These are phyloP conservation scores for Zoanthus gigantus DNA, from an alignment of 92 coral and sea anemone genomes.

Conservation along the genomic window DNA sequence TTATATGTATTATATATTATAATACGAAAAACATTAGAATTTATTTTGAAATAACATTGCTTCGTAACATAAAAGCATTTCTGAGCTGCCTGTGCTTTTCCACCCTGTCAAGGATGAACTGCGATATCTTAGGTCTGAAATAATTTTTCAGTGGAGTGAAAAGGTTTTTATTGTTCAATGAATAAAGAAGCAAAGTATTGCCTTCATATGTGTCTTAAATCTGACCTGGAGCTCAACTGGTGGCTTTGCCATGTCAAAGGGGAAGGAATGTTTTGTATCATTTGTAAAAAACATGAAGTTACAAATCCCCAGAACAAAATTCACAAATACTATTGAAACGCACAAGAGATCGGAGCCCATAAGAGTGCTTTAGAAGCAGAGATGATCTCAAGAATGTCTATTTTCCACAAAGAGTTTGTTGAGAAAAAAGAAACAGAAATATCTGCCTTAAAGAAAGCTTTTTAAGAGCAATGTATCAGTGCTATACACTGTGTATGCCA, in stretches of 20 bases:
- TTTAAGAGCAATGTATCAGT: not conserved
- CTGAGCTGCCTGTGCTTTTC: too few species aligned
- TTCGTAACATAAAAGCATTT: too few species aligned
- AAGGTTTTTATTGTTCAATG: too few species aligned
- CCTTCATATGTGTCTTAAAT: too few species aligned
- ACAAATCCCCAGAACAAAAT: slow-evolving; percentile 42
- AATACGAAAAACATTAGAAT: too few species aligned
- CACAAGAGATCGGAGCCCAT: slow-evolving; percentile 50
- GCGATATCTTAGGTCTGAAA: too few species aligned
- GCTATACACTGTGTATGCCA: slow-evolving; percentile 40
- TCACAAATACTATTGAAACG: slow-evolving; percentile 45
- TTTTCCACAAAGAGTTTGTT: slow-evolving; percentile 48
- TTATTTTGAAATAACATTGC: too few species aligned
- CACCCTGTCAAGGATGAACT: too few species aligned
- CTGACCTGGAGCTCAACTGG: not conserved
- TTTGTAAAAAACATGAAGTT: slow-evolving; percentile 37
- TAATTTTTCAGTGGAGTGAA: too few species aligned
- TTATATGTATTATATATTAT: too few species aligned
- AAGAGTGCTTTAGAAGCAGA: slow-evolving; percentile 44
- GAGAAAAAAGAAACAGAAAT: slow-evolving; percentile 46
- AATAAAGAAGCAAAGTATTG: too few species aligned
- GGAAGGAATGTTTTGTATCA: slow-evolving; percentile 54
- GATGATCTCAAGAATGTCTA: slow-evolving; percentile 49
- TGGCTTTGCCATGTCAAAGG: slow-evolving; percentile 58
- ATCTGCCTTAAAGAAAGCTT: slow-evolving; percentile 38